phyloP scores from a whole-genome alignment of 2,113 vertebrate genomes.

The Rafetus swinhoei region DNA sequence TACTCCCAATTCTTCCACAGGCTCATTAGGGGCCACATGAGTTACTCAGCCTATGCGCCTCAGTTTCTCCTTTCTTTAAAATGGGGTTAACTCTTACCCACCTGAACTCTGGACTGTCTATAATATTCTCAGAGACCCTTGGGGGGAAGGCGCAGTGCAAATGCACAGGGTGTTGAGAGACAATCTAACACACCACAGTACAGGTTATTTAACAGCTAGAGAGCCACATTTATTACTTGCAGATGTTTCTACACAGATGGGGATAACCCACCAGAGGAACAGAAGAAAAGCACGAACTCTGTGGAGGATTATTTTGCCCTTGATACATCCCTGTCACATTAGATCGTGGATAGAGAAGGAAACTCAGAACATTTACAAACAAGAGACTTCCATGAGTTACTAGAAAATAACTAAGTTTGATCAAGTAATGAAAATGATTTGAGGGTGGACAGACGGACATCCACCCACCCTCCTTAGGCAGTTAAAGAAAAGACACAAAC shows the following conservation, averaged over 20 bases:
- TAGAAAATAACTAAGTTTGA: background rate
- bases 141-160: fast-evolving
- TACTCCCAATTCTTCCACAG: background rate
- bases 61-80: background rate
- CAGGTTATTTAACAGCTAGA: background rate
- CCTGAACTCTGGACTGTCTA: background rate
- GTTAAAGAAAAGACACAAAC: background rate
- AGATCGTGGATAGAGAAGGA: background rate
- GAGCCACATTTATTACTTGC: background rate
- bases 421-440: fast-evolving
- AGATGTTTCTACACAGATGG: background rate
- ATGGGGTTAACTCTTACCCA: background rate
- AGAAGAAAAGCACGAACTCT: background rate
- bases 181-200: fast-evolving
- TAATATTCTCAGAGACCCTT: background rate
- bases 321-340: background rate
- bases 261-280: background rate
- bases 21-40: background rate
- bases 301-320: background rate
- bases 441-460: background rate
- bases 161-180: fast-evolving
- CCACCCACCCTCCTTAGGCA: background rate
- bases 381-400: background rate
- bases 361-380: background rate
- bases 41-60: background rate